Conservation (phyloP, 2,113 vertebrate species). For the Rhineura floridana region DNA sequence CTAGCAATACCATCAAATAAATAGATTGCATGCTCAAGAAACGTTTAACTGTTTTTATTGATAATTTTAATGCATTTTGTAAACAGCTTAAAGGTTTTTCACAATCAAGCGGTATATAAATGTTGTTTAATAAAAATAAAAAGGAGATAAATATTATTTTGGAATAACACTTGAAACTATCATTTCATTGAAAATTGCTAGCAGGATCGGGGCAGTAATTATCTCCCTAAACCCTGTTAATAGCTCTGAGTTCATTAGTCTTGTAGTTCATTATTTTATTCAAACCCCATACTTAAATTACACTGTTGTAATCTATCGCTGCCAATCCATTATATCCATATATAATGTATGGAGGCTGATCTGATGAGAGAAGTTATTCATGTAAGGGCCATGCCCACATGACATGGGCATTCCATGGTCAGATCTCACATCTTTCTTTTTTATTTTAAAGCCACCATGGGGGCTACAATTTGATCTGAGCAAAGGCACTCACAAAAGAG, state of each 20-base stretch:
- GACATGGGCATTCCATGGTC: background rate
- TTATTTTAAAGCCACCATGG: background rate
- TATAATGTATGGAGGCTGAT: conserved; percentile 19
- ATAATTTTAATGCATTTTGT: too few relatives aligned
- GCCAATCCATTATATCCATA: conserved; percentile 7
- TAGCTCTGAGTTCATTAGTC: background rate
- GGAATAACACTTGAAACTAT: background rate
- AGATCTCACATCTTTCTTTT: background rate
- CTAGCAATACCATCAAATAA: background rate
- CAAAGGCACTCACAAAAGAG: background rate
- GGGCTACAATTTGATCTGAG: background rate
- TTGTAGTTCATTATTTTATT: conserved; percentile 11
- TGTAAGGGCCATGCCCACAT: background rate
- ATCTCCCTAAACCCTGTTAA: background rate
- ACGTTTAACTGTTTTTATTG: too few relatives aligned
- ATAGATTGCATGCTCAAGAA: background rate
- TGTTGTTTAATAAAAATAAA: too few relatives aligned
- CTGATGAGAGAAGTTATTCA: conserved; percentile 16
- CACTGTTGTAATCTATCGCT: conserved; percentile 11
- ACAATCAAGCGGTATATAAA: too few relatives aligned
- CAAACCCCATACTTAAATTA: conserved; percentile 8
- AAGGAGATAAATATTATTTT: background rate
- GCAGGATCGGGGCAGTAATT: background rate
- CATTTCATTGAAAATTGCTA: background rate
- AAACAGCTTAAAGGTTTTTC: too few relatives aligned